These are phyloP conservation scores for Plemyria rubiginata DNA, from an alignment of 2,888 invertebrate species.

Conservation along the genomic window DNA sequence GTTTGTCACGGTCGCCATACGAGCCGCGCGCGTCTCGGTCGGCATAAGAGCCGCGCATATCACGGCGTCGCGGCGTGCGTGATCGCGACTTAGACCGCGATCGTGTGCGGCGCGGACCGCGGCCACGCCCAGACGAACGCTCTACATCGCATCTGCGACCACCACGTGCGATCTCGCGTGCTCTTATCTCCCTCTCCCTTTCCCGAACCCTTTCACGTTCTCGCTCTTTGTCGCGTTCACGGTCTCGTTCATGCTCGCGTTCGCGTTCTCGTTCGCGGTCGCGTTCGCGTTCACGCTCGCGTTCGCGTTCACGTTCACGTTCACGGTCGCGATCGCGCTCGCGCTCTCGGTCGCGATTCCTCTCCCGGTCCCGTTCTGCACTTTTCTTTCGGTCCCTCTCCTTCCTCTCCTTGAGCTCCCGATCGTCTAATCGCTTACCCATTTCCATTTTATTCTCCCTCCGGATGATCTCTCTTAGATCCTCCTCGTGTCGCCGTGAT, in stretches of 20 bases:
- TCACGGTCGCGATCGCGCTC: constrained; percentile 49
- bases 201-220: not conserved
- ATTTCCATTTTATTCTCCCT: constrained; percentile 64
- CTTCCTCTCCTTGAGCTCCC: constrained; percentile 67
- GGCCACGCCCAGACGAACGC: constrained; percentile 47
- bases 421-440: constrained; percentile 69
- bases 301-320: constrained; percentile 57
- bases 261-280: constrained; percentile 19
- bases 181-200: constrained; percentile 14
- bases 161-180: constrained; percentile 14
- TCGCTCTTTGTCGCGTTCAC: not conserved
- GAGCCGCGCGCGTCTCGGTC: constrained; percentile 12
- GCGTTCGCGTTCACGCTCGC: constrained; percentile 42
- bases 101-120: constrained; percentile 23
- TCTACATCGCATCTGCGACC: constrained; percentile 7
- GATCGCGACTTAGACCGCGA: not conserved
- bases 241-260: constrained; percentile 42
- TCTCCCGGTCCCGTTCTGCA: constrained; percentile 49
- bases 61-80: constrained; percentile 46
- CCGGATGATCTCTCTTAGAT: constrained; percentile 71
- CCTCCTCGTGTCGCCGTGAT: constrained; percentile 67
- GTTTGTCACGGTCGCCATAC: constrained; percentile 53
- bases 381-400: constrained; percentile 47
- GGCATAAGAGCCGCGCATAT: constrained; percentile 42
- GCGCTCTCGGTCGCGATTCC: constrained; percentile 47